These are phyloP conservation scores for Pyrrhura leucotis DNA, from an alignment of 2,797 vertebrate species.

Conservation along the genomic window DNA sequence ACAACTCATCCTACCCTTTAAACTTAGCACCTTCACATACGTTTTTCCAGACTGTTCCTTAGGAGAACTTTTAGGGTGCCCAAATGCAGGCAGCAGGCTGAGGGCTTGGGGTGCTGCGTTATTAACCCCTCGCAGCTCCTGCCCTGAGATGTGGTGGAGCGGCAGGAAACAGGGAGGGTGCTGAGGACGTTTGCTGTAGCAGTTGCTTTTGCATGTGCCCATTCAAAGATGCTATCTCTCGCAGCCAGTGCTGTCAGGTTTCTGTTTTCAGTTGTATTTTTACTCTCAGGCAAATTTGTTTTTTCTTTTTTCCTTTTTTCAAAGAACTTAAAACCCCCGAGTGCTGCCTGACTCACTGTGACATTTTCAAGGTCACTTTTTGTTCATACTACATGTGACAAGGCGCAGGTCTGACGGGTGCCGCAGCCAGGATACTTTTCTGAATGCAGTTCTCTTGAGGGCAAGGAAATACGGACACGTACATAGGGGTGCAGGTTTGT, in stretches of 20 bases:
- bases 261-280: conserved; percentile 62
- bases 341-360: neutral
- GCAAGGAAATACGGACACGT: neutral
- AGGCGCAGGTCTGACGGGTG: accelerated
- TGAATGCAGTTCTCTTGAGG: neutral
- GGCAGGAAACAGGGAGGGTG: neutral
- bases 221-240: conserved; percentile 16
- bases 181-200: neutral
- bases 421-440: neutral
- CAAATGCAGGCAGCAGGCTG: neutral
- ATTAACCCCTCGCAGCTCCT: neutral
- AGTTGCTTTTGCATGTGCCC: conserved; percentile 3
- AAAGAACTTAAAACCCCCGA: neutral
- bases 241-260: conserved; percentile 6
- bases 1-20: neutral
- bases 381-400: neutral
- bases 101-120: neutral
- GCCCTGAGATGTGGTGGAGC: neutral
- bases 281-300: neutral
- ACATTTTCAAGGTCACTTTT: neutral
- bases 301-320: neutral
- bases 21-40: neutral
- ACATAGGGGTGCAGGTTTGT: neutral
- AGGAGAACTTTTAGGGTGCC: neutral
- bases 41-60: neutral